Conservation (phyloP, 2,888 invertebrate species). For the Ferrisia virgata region DNA sequence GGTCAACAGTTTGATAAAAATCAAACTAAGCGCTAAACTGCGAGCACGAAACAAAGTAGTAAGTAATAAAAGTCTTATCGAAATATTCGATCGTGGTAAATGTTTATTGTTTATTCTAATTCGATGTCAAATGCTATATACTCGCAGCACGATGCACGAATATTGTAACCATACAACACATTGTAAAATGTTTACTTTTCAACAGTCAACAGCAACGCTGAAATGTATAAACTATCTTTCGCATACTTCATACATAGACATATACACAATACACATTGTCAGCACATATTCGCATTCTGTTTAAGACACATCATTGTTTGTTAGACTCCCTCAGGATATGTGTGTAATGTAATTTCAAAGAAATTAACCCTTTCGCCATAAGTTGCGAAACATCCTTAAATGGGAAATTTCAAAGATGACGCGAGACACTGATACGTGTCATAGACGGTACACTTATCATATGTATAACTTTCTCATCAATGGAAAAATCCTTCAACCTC, state of each 20-base stretch:
- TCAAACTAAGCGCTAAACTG: background rate
- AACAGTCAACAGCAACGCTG: background rate
- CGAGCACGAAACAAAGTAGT: background rate
- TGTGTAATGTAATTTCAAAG: background rate
- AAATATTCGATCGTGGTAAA: constrained; percentile 1
- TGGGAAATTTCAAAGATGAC: background rate
- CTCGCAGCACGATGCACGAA: background rate
- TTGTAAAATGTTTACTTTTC: background rate
- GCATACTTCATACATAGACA: too few species aligned
- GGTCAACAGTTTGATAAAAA: background rate
- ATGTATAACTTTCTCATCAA: too few species aligned
- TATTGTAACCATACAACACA: background rate
- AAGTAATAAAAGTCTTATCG: background rate
- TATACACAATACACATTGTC: background rate
- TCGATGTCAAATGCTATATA: background rate
- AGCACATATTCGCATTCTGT: background rate
- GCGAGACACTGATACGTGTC: background rate
- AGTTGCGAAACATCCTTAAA: too few species aligned
- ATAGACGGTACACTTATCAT: too few species aligned
- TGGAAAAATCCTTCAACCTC: too few species aligned
- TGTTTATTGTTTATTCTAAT: background rate
- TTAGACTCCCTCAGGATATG: background rate
- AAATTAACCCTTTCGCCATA: too few species aligned
- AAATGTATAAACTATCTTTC: too few species aligned
- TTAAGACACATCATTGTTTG: background rate